Conservation (phyloP, 2,797 vertebrate species). For the Zenarchopterus dispar region DNA sequence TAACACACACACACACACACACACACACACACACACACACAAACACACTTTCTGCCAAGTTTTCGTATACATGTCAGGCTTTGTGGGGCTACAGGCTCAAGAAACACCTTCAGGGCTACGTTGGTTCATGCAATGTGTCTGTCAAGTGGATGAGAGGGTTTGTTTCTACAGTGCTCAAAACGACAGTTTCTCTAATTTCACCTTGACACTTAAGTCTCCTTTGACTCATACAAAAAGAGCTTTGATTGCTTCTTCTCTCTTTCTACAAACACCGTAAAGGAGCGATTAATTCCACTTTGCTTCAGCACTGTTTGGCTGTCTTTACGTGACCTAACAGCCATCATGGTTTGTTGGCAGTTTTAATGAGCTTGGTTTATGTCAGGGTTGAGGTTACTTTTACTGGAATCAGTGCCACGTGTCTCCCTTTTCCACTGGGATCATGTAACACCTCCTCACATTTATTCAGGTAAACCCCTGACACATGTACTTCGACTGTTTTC, state of each 20-base stretch:
- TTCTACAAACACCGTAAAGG: not conserved
- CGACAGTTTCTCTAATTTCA: conserved; percentile 73
- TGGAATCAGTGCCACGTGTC: conserved; percentile 71
- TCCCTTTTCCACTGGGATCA: conserved; percentile 60
- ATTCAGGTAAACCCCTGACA: conserved; percentile 18
- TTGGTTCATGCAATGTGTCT: conserved; percentile 39
- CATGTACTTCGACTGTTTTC: conserved; percentile 13
- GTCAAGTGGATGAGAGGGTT: conserved; percentile 69
- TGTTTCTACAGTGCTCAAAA: conserved; percentile 66
- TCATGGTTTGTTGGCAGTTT: conserved; percentile 81
- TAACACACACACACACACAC: conserved; percentile 19
- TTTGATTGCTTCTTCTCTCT: conserved; percentile 46
- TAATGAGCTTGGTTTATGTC: conserved; percentile 79
- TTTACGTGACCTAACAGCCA: conserved; percentile 69
- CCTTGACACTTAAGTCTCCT: conserved; percentile 47
- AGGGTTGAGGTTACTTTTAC: conserved; percentile 63
- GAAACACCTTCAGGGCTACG: not conserved
- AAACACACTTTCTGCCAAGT: too few relatives aligned
- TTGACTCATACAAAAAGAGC: conserved; percentile 49
- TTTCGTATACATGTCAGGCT: too few relatives aligned
- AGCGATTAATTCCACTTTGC: conserved; percentile 37
- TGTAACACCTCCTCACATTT: conserved; percentile 54
- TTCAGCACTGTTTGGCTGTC: conserved; percentile 69
- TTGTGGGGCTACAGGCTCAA: not conserved
- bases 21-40: conserved; percentile 12